Percentiles rank a stretch among this genome's conserved stretches.
Conservation (phyloP, 2,113 vertebrate species). For the Brienomyrus longianalis region DNA sequence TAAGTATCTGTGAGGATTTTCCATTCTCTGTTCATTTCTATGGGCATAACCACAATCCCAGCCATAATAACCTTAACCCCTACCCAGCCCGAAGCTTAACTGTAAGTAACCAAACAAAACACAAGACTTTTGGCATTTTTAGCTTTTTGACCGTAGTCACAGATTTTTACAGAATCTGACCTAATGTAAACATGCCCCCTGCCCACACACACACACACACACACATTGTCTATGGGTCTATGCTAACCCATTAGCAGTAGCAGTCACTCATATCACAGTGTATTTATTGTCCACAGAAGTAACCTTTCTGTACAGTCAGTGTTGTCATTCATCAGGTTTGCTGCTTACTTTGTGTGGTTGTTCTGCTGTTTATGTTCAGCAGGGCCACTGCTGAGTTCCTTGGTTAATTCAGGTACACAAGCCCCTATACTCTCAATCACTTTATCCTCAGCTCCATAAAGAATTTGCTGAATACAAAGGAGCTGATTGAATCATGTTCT, state of each 20-base stretch:
- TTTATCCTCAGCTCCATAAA: neutral
- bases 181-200: too few species aligned
- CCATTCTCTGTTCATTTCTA: neutral
- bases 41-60: neutral
- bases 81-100: neutral
- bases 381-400: neutral
- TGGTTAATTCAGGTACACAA: neutral
- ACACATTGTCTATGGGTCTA: neutral
- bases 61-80: neutral
- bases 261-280: neutral
- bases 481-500: neutral
- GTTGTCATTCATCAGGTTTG: neutral
- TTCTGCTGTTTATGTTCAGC: neutral
- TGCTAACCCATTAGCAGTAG: neutral
- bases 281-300: neutral
- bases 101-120: neutral
- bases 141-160: neutral
- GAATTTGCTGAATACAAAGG: neutral
- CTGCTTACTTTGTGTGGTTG: neutral
- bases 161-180: neutral
- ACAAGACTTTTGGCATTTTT: neutral
- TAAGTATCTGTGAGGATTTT: neutral
- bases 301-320: neutral
- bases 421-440: neutral
- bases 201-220: neutral